Percentiles rank a stretch among this genome's conserved stretches.
Evolutionary conservation across 2,888 invertebrate genomes (phyloP).

Genomic region (Eubasilissa splendida): DNA sequence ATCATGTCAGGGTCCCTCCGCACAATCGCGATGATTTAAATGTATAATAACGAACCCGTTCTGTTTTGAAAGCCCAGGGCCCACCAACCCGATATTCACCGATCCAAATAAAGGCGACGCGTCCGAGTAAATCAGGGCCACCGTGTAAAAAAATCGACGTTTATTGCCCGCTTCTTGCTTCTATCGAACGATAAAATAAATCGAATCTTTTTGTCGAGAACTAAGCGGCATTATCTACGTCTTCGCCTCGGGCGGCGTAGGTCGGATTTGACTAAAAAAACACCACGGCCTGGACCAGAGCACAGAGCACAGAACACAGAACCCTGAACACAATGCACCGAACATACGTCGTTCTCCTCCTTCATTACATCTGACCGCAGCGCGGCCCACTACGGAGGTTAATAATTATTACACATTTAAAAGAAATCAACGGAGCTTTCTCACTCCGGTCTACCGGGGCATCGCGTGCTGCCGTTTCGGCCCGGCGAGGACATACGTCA

Average conservation of each 20-base stretch:
- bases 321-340: slow-evolving; percentile 15
- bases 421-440: not conserved
- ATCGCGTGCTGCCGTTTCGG: no score
- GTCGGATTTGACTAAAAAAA: slow-evolving; percentile 10
- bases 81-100: not conserved
- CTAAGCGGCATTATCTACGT: no score
- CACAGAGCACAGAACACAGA: not conserved
- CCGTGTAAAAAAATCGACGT: slow-evolving; percentile 6
- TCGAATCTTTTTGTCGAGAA: no score
- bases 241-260: not conserved
- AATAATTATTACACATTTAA: slow-evolving; percentile 8
- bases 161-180: not conserved
- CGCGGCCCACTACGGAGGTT: slow-evolving; percentile 27
- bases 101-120: not conserved
- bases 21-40: slow-evolving; percentile 33
- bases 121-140: not conserved
- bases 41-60: slow-evolving; percentile 46
- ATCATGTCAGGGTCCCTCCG: slow-evolving; percentile 12
- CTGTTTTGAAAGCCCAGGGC: slow-evolving; percentile 25
- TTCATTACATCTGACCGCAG: slow-evolving; percentile 36
- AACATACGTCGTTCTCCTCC: not conserved
- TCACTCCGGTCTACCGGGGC: no score
- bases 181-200: not conserved
- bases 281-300: not conserved
- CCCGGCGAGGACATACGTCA: no score